Evolutionary conservation across 1,140 invertebrate species (phyloP).

Genomic region (Trichonephila inaurata): DNA sequence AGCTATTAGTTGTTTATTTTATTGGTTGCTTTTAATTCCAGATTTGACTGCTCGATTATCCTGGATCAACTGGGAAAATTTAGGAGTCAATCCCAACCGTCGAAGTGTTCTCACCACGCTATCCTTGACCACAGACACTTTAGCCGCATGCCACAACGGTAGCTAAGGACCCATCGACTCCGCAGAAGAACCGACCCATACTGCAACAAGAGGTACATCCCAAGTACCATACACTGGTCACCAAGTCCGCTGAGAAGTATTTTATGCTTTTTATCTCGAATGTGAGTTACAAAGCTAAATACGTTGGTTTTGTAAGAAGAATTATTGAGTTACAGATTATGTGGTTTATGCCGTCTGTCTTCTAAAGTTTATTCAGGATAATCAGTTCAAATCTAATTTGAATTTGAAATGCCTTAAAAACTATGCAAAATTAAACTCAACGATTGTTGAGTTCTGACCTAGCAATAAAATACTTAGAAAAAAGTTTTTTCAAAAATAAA

Average conservation of each 20-base stretch:
- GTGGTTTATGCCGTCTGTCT: not conserved
- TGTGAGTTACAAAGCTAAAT: not conserved
- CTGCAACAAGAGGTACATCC: not conserved
- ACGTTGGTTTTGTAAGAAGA: not conserved
- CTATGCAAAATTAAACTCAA: no score
- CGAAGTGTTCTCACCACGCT: constrained; percentile 90
- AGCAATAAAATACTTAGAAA: no score
- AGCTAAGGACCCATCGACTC: constrained; percentile 14
- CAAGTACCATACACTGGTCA: not conserved
- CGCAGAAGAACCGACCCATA: no score
- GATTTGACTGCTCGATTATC: constrained; percentile 97
- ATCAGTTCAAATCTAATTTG: not conserved
- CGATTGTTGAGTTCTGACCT: no score
- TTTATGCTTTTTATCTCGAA: not conserved
- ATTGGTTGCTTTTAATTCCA: constrained; percentile 81
- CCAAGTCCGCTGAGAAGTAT: not conserved
- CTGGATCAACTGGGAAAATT: constrained; percentile 99
- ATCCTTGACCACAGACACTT: constrained; percentile 87
- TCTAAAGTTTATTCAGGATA: not conserved
- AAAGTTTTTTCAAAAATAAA: no score
- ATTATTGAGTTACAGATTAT: not conserved
- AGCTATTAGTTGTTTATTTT: not conserved
- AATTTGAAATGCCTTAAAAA: not conserved
- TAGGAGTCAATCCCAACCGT: constrained; percentile 94
- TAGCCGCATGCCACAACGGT: constrained; percentile 75